These are phyloP conservation scores for Crocodylus rhombifer DNA, from an alignment of 2,797 vertebrate species.

Conservation along the genomic window DNA sequence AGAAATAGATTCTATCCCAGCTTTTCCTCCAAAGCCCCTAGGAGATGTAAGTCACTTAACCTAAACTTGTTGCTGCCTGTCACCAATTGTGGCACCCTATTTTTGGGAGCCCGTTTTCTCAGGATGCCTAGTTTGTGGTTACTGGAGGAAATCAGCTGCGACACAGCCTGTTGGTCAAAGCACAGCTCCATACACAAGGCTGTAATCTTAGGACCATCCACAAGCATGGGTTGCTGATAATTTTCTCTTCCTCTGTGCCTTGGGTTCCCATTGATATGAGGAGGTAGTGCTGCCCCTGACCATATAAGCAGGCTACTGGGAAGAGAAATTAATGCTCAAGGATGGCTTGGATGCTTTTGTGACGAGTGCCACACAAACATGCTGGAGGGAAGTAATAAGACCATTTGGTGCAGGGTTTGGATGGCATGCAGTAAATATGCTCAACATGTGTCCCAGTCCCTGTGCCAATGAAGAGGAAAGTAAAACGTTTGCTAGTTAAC, in stretches of 20 bases:
- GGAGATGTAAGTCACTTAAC: not conserved
- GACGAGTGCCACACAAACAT: not conserved
- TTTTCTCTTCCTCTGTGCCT: not conserved
- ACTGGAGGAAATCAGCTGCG: not conserved
- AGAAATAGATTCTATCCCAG: not conserved
- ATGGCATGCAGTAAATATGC: slow-evolving; percentile 1
- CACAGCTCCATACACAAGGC: too few species aligned
- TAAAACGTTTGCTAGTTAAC: not conserved
- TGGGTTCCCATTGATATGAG: not conserved
- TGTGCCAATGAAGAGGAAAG: not conserved
- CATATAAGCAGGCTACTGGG: not conserved
- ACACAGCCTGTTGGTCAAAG: too few species aligned
- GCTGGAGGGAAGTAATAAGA: not conserved
- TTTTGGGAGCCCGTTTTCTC: not conserved
- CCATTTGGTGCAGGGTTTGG: not conserved
- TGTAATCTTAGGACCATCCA: too few species aligned
- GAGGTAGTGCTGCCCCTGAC: not conserved
- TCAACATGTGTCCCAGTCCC: slow-evolving; percentile 13
- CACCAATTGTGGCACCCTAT: not conserved
- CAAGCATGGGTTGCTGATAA: not conserved
- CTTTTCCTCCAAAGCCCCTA: not conserved
- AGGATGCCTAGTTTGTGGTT: not conserved
- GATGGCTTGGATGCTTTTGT: not conserved
- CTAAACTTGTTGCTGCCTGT: not conserved
- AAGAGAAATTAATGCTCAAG: not conserved